Base-by-base conservation (phyloP, 2,888 invertebrate genomes). In the Pammene fasciana region DNA sequence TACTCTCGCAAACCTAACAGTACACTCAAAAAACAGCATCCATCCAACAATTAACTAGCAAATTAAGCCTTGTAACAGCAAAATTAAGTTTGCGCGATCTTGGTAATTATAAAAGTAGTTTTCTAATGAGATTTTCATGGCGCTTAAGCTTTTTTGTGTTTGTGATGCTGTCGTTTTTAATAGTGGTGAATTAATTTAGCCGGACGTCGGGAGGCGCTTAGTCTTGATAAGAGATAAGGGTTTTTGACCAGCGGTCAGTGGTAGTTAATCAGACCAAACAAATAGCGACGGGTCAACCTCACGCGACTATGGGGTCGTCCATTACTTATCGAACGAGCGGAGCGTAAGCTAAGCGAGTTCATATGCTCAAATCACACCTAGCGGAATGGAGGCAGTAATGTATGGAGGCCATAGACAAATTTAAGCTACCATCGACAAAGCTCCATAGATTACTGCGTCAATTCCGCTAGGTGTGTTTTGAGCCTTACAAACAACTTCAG, bases 1-100 rank as follows among this genome's bases (percentile, higher is more conserved):
- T 82, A 86, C 81, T 77, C 73, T 77, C 76, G 81, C 86, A 45
- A 64, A 54, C 68, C 43, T 50, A 45, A 18, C 34, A n/a, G 34
- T 62, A n/a, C 52, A 41, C 41, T 52, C 41, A n/a, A 41, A n/a
- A 52, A 62, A 38, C n/a, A 41, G 7, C 38, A 41, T 50, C 16
- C 10, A 62, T 52, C 16, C 2, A 52, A 62, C 62, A 52, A 62
- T 62, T 62, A 62, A 41, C 41, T 11, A 7, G 52, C 50, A 6
- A 62, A 52, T 62, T 52, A 62, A 50, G 13, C 10, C 14, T 11
- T 5, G 6, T 50, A 26, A 41, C 41, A 10, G 62, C 52, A 62
- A 52, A 62, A n/a, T 13, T 62, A 52, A 41, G 5, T 41, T 62
- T 62, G 62, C 41, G 18, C 8, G 10, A 18, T 7, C 13, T 38